A percentile compares a stretch with the other conserved stretches of the same genome.
phyloP scores from a whole-genome alignment of 2,888 invertebrate species.

The Fabriciana adippe region DNA sequence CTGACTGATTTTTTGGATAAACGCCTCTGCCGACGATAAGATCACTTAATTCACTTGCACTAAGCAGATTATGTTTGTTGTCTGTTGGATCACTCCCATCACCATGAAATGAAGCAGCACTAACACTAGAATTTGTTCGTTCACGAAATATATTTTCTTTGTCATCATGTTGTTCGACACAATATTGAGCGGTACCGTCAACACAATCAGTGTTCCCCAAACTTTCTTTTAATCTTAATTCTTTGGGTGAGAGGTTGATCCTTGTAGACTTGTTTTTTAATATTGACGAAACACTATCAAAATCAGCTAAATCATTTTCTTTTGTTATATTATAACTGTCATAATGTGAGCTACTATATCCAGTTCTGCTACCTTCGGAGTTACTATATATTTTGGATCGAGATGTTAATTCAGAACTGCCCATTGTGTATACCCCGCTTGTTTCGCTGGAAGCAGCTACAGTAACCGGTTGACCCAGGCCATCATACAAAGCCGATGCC shows the following conservation, averaged over 20 bases:
- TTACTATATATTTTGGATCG: constrained; percentile 82
- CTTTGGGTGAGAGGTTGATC: constrained; percentile 55
- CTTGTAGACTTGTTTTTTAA: constrained; percentile 78
- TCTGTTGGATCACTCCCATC: constrained; percentile 95
- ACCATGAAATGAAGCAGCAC: constrained; percentile 91
- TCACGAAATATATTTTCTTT: constrained; percentile 82
- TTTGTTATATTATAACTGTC: constrained; percentile 80
- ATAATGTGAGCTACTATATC: constrained; percentile 79
- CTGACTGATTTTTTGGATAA: constrained; percentile 88
- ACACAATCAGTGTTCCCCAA: constrained; percentile 76
- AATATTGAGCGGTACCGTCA: constrained; percentile 66
- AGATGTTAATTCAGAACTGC: constrained; percentile 84
- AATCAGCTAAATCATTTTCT: constrained; percentile 77
- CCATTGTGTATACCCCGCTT: constrained; percentile 92
- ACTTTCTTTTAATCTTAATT: constrained; percentile 53
- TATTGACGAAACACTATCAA: constrained; percentile 77
- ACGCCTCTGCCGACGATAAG: constrained; percentile 90
- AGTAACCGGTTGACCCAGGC: constrained; percentile 78
- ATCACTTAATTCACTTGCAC: constrained; percentile 92
- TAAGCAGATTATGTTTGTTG: constrained; percentile 87
- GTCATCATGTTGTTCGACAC: constrained; percentile 69
- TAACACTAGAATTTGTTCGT: constrained; percentile 90
- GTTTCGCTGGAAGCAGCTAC: constrained; percentile 90
- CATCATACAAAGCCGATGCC: constrained; percentile 82
- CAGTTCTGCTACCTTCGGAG: constrained; percentile 71